phyloP scores from a whole-genome alignment of 2,888 invertebrate genomes.

The Philereme transversata region DNA sequence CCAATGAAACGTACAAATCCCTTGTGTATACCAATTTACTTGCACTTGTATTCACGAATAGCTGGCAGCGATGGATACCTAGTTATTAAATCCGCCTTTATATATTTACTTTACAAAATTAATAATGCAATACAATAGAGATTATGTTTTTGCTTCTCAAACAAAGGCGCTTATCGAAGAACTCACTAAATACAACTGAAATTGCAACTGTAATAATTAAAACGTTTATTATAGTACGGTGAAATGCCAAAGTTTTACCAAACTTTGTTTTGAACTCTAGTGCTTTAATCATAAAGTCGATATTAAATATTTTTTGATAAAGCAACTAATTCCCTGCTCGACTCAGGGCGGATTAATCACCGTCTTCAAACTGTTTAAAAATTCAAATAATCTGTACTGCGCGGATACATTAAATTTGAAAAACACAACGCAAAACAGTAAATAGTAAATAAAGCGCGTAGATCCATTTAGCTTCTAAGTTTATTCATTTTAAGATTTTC shows the following conservation, averaged over 20 bases:
- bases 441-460: constrained; percentile 61
- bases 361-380: constrained; percentile 63
- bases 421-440: constrained; percentile 53
- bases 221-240: constrained; percentile 10
- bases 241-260: constrained; percentile 8
- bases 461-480: too few relatives aligned
- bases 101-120: not conserved
- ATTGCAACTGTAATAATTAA: constrained; percentile 21
- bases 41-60: not conserved
- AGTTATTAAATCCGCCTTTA: not conserved
- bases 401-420: constrained; percentile 55
- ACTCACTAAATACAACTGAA: constrained; percentile 1
- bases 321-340: constrained; percentile 17
- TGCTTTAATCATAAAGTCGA: not conserved
- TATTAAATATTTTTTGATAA: constrained; percentile 35
- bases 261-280: not conserved
- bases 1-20: too few relatives aligned
- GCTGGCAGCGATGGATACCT: not conserved
- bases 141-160: constrained; percentile 3
- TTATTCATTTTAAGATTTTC: too few relatives aligned
- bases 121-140: not conserved
- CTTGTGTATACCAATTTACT: not conserved
- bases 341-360: constrained; percentile 58
- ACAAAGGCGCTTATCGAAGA: constrained; percentile 5
- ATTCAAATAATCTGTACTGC: constrained; percentile 68